Percentiles rank a stretch among this genome's conserved stretches.
These are phyloP conservation scores for Steatornis caripensis DNA, from an alignment of 2,113 vertebrate genomes.

Conservation along the genomic window DNA sequence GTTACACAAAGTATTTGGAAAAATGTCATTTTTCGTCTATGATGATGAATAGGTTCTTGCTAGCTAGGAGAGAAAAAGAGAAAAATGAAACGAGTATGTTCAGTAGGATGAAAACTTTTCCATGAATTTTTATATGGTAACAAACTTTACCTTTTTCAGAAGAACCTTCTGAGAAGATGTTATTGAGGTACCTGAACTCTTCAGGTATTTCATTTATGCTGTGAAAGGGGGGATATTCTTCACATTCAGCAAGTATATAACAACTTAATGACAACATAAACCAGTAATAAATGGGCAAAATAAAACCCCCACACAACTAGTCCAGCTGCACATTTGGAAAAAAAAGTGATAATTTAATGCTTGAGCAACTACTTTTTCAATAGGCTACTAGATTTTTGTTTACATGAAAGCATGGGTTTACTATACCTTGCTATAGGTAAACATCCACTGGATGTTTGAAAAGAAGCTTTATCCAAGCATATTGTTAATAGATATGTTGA, in stretches of 20 bases:
- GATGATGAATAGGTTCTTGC: slow-evolving; percentile 22
- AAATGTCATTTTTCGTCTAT: slow-evolving; percentile 13
- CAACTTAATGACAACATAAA: background rate
- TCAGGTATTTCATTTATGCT: background rate
- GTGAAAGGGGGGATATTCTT: background rate
- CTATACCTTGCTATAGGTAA: background rate
- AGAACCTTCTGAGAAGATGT: background rate
- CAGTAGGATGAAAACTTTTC: background rate
- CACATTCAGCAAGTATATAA: background rate
- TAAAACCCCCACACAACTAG: background rate
- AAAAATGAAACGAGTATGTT: background rate
- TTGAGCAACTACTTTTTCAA: background rate
- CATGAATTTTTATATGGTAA: background rate
- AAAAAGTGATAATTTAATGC: background rate
- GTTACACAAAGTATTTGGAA: slow-evolving; percentile 25
- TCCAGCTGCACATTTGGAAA: background rate
- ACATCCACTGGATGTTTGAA: background rate
- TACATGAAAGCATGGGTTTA: background rate
- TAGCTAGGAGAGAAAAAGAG: background rate
- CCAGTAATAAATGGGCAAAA: background rate
- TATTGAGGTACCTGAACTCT: background rate
- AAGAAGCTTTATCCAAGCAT: background rate
- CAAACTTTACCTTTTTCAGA: background rate
- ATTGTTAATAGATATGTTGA: background rate
- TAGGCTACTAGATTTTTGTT: background rate